Evolutionary conservation across 2,113 vertebrate species (phyloP).

Genomic region (Pterocles gutturalis): DNA sequence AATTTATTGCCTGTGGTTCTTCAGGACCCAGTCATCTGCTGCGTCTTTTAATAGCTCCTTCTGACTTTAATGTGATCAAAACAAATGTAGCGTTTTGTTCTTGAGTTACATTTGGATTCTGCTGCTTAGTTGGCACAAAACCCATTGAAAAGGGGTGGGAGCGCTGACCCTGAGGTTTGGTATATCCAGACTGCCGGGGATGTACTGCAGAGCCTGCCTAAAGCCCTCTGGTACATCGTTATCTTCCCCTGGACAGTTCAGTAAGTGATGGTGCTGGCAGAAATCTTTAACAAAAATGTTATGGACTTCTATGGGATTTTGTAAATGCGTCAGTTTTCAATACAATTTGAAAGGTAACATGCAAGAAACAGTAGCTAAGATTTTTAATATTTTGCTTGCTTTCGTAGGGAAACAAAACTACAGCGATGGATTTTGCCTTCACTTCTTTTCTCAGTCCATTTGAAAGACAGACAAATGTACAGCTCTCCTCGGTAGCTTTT

Average conservation of each 20-base stretch:
- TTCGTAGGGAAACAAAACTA: not conserved
- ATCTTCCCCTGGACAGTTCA: not conserved
- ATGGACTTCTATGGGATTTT: not conserved
- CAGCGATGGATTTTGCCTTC: not conserved
- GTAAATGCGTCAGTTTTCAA: not conserved
- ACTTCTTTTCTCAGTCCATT: not conserved
- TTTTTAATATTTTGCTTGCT: not conserved
- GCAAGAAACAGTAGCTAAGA: not conserved
- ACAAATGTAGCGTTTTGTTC: conserved; percentile 29
- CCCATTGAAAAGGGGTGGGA: not conserved
- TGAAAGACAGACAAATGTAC: not conserved
- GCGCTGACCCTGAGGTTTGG: not conserved
- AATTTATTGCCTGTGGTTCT: conserved; percentile 58
- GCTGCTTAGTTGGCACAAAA: not conserved
- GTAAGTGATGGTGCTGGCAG: not conserved
- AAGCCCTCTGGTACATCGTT: rapidly evolving
- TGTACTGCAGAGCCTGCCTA: not conserved
- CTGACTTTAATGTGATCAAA: conserved; percentile 45
- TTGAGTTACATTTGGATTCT: not conserved
- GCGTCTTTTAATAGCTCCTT: conserved; percentile 60
- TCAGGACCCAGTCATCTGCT: conserved; percentile 34
- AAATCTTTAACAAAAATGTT: not conserved
- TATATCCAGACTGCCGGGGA: rapidly evolving
- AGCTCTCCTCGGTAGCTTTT: not conserved
- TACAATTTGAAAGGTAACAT: not conserved